Conservation (phyloP, 2,113 vertebrate genomes). For the Crotalus helleri region DNA sequence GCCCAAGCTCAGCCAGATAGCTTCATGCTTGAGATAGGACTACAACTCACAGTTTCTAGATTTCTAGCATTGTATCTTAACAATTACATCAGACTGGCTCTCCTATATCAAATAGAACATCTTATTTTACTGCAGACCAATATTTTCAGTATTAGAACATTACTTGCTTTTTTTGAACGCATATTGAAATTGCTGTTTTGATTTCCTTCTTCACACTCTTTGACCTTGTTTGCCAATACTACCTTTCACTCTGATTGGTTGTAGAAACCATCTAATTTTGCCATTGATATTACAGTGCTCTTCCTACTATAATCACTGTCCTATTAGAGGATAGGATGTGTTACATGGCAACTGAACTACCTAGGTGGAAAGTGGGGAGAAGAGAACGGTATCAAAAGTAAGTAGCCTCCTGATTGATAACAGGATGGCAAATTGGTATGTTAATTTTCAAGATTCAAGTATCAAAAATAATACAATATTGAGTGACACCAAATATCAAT, state of each 20-base stretch:
- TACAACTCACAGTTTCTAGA: not conserved
- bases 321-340: not conserved
- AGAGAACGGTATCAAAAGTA: not conserved
- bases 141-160: not conserved
- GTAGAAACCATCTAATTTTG: not conserved
- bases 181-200: not conserved
- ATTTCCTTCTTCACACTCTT: not conserved
- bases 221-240: not conserved
- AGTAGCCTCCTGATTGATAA: not conserved
- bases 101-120: not conserved
- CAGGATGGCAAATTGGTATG: not conserved
- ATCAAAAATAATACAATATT: not conserved
- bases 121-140: not conserved
- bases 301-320: not conserved
- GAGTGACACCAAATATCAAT: not conserved
- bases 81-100: not conserved
- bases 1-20: not conserved
- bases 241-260: not conserved
- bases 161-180: not conserved
- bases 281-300: not conserved
- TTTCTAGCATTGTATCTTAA: not conserved
- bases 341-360: not conserved
- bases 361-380: not conserved
- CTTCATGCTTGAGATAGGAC: not conserved
- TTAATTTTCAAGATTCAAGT: not conserved